Evolutionary conservation across 2,888 invertebrate genomes (phyloP).

Genomic region (Gnatocerus cornutus): DNA sequence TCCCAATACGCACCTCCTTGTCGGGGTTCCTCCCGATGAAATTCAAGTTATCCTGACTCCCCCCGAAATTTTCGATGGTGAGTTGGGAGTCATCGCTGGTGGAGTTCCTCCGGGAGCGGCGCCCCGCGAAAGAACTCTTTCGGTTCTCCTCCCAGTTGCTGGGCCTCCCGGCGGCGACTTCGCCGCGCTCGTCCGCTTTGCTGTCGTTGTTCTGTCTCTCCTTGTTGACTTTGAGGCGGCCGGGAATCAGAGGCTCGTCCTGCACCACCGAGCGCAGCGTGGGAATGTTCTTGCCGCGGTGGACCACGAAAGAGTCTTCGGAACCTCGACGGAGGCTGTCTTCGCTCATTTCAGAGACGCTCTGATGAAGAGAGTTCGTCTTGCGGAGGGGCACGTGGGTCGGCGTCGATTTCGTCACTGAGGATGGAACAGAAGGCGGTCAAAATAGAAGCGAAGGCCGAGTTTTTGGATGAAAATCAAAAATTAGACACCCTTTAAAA

Average conservation of each 20-base stretch:
- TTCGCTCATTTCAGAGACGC: conserved; percentile 69
- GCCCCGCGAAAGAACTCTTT: conserved; percentile 84
- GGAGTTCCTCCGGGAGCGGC: conserved; percentile 89
- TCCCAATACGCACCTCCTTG: conserved; percentile 74
- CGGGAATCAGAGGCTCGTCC: conserved; percentile 75
- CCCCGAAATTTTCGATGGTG: conserved; percentile 94
- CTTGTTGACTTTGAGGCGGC: conserved; percentile 73
- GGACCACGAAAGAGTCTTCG: conserved; percentile 86
- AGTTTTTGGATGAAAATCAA: not conserved
- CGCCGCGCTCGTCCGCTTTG: conserved; percentile 80
- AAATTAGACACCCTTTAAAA: too few relatives aligned
- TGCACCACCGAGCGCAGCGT: conserved; percentile 81
- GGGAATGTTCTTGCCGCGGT: conserved; percentile 85
- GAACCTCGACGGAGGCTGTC: conserved; percentile 71
- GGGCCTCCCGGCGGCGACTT: conserved; percentile 85
- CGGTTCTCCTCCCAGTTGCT: conserved; percentile 87
- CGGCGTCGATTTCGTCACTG: conserved; percentile 75
- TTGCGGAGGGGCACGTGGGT: conserved; percentile 69
- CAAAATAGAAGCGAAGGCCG: not conserved
- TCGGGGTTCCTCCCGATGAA: conserved; percentile 89
- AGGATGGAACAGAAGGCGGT: not conserved
- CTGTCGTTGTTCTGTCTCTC: conserved; percentile 78
- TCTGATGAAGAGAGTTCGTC: conserved; percentile 68
- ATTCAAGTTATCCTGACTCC: conserved; percentile 91
- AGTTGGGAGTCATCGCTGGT: conserved; percentile 90